Base-by-base conservation (phyloP, 2,797 vertebrate genomes). In the Dallia pectoralis region DNA sequence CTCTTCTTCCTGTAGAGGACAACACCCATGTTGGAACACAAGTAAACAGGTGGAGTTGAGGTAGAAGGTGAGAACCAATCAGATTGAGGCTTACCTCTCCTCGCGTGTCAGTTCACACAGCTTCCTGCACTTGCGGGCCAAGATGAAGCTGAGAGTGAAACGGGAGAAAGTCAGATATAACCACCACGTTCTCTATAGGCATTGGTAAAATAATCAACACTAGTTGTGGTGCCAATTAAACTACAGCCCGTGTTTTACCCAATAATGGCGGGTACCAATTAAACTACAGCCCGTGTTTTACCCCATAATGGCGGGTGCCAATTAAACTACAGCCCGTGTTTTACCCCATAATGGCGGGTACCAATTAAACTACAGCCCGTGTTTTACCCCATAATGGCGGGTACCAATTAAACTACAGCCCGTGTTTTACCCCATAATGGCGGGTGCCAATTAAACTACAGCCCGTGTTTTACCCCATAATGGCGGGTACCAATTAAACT, bases 331-430 rank as follows among this genome's bases (percentile, higher is more conserved):
- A 53, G 22, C 19, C 12, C 12, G 36, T 67, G 74, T 71, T 89
- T 36, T 91, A 99, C 97, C 97, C 97, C 89, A 98, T 98, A 75
- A 99, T 98, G 67, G 94, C 94, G 29, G 97, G 94, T 51, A 94
- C 92, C 3, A 36, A 36, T 7, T 47, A 72, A 16, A 69, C 22
- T 12, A 25, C 4, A 53, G 22, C 19, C 12, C 12, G 36, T 67
- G 74, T 71, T 89, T 36, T 91, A 99, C 97, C 97, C 97, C 89
- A 98, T 98, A 75, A 99, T 98, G 67, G 94, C 94, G 29, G 97
- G 94, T 51, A 94, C 92, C 3, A 36, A 36, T 7, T 47, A 72
- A 16, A 69, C 22, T 12, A 25, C 4, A 53, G 22, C 19, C 12
- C 12, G 36, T 67, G 74, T 71, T 89, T 36, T 91, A 99, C 97